Evolutionary conservation across 2,797 vertebrate species (phyloP).

Genomic region (Knipowitschia caucasica): DNA sequence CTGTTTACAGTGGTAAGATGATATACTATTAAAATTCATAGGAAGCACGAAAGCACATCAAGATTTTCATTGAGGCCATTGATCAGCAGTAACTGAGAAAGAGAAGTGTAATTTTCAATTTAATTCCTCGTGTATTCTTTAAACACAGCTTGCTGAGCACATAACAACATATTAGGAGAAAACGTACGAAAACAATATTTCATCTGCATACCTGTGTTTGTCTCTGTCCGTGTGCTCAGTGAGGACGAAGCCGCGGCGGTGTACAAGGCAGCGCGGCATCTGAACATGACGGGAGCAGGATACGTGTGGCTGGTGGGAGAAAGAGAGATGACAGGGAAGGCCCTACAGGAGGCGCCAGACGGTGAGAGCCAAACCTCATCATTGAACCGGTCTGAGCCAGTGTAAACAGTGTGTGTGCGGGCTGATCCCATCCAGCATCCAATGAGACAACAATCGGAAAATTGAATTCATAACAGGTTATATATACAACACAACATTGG

Average conservation of each 20-base stretch:
- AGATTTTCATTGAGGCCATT: no score
- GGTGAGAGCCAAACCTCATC: constrained; percentile 69
- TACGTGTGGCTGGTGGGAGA: constrained; percentile 98
- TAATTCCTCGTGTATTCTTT: no score
- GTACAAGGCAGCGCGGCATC: constrained; percentile 88
- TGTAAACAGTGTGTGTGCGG: constrained; percentile 4
- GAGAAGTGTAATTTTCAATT: no score
- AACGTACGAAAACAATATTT: no score
- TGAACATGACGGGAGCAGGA: constrained; percentile 95
- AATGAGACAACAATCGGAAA: background rate
- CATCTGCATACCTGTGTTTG: background rate
- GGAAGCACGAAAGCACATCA: no score
- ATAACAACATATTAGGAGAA: no score
- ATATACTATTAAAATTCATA: no score
- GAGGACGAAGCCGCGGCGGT: constrained; percentile 93
- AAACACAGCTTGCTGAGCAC: no score
- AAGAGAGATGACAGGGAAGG: constrained; percentile 93
- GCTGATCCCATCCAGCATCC: constrained; percentile 5
- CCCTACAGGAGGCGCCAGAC: constrained; percentile 91
- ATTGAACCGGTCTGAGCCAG: background rate
- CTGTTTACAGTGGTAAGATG: no score
- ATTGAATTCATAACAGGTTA: background rate
- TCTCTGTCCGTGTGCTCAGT: constrained; percentile 62
- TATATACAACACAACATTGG: background rate
- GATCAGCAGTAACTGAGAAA: no score